These are phyloP conservation scores for Phania funesta DNA, from an alignment of 2,888 invertebrate species.

Conservation along the genomic window DNA sequence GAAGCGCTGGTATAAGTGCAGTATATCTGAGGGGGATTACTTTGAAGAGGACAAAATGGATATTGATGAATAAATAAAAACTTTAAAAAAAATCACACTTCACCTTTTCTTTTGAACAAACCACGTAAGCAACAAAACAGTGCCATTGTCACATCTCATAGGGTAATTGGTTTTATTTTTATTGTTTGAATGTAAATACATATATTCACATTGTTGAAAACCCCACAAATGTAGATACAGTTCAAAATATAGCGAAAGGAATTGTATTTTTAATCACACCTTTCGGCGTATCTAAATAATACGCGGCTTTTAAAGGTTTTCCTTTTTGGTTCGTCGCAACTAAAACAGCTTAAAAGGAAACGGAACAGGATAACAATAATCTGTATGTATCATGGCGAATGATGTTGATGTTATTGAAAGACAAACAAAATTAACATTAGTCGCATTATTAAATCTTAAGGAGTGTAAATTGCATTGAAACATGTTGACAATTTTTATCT, in stretches of 20 bases:
- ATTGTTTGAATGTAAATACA: too few relatives aligned
- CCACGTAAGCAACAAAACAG: too few relatives aligned
- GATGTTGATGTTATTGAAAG: not conserved
- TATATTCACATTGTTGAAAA: too few relatives aligned
- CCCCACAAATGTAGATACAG: not conserved
- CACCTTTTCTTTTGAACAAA: too few relatives aligned
- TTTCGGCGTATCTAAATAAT: conserved; percentile 15
- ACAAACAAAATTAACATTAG: conserved; percentile 31
- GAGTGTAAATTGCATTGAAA: conserved; percentile 60
- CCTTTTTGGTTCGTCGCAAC: not conserved
- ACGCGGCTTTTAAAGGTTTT: conserved; percentile 10
- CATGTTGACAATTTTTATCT: conserved; percentile 64
- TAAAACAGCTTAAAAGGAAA: not conserved
- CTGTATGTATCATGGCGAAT: conserved; percentile 2
- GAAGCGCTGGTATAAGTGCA: too few relatives aligned
- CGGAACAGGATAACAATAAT: conserved; percentile 23
- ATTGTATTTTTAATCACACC: conserved; percentile 30
- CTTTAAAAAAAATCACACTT: too few relatives aligned
- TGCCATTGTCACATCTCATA: too few relatives aligned
- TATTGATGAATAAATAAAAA: too few relatives aligned
- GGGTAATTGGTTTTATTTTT: too few relatives aligned
- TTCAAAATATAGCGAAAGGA: not conserved
- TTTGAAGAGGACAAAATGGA: too few relatives aligned
- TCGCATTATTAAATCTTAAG: conserved; percentile 54
- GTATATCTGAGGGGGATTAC: too few relatives aligned